Conservation (phyloP, 1,140 invertebrate species). For the Halotydeus destructor region DNA sequence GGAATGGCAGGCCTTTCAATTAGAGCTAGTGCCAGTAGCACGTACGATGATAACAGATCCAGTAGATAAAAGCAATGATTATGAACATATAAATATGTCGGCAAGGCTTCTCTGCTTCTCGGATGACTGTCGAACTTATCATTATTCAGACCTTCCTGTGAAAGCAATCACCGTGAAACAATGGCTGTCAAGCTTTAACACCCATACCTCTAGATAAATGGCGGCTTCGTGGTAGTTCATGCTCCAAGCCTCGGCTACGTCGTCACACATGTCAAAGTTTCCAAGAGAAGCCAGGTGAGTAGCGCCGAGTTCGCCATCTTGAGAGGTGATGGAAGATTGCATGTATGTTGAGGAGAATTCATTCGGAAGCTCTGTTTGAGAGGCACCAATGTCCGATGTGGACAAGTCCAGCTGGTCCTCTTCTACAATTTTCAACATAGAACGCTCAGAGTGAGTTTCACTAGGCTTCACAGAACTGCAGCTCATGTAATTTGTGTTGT, state of each 20-base stretch:
- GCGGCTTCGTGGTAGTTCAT: conserved; percentile 77
- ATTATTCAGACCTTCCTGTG: conserved; percentile 70
- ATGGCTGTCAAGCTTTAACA: not conserved
- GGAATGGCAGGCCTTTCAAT: conserved; percentile 58
- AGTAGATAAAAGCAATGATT: conserved; percentile 68
- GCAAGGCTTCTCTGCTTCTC: conserved; percentile 51
- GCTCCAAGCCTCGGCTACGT: conserved; percentile 35
- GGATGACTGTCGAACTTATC: conserved; percentile 81
- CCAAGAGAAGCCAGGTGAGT: no score
- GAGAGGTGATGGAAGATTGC: no score
- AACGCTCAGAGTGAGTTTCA: no score
- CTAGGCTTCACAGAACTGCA: no score
- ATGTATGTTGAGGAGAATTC: no score
- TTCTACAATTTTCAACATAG: no score
- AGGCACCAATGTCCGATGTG: no score
- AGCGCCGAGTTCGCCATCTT: no score
- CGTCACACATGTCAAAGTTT: no score
- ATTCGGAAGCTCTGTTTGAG: no score
- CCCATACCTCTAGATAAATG: conserved; percentile 53
- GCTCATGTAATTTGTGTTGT: no score
- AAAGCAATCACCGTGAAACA: conserved; percentile 11
- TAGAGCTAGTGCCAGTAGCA: conserved; percentile 53
- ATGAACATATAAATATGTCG: conserved; percentile 66
- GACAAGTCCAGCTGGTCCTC: no score
- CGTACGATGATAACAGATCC: conserved; percentile 51